Evolutionary conservation across 2,113 vertebrate species (phyloP), one percentile per base, ranked within the genome.

Genomic region (Raja brachyura): DNA sequence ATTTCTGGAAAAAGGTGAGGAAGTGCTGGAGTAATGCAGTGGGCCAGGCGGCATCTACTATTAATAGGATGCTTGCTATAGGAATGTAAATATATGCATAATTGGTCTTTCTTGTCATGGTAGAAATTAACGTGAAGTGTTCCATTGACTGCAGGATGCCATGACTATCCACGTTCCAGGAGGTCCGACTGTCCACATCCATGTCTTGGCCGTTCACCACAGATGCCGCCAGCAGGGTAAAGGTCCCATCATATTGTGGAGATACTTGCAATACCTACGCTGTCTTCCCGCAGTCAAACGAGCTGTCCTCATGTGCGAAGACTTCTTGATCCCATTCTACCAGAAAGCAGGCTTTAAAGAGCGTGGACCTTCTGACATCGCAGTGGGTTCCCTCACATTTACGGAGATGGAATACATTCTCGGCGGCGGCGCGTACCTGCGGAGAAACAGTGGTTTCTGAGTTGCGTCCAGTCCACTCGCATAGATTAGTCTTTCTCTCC

Each of bases 171-270:
- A 97, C 20, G 92, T 97, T 59, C 95, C 96, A 0, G 93, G 94
- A 78, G 93, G 94, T 48, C 90, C 95, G 18, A 94, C 96, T 0
- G 96, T 97, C 61, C 96, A 97, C 95, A 96, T 97, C 94, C 96
- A 97, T 10, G 96, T 97, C 93, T 94, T 97, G 93, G 97, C 97
- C 0, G 96, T 97, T 83, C 96, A 97, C 93, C 96, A 96, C 13
- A 96, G 96, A 93, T 97, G 96, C 93, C 96, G 97, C 5, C 96
- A 97, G 94, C 96, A 97, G 78, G 97, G 97, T 66, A 97, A 96
- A 70, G 97, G 96, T 90, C 97, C 96, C 93, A 95, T 96, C 93
- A 95, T 97, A 73, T 93, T 97, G 93, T 97, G 97, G 97, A 96
- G 96, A 56, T 97, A 97, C 94, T 77, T 97, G 94, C 96, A 97